Percentiles rank a stretch among this genome's conserved stretches.
Conservation (phyloP, 2,888 invertebrate species). For the Aspidapion aeneum region DNA sequence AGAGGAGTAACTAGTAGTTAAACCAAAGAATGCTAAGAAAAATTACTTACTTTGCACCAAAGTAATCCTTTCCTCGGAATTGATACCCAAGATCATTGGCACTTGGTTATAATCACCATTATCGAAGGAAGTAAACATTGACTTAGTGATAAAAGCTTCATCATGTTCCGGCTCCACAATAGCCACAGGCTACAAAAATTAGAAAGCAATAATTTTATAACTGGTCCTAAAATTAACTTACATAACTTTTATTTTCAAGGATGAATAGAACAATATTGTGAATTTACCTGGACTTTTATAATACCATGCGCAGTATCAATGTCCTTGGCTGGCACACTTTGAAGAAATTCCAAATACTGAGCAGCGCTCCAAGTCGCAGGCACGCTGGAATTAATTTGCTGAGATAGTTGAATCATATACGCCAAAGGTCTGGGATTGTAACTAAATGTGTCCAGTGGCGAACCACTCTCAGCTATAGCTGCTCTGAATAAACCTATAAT, state of each 20-base stretch:
- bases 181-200: background rate
- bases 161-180: conserved; percentile 21
- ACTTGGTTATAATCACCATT: conserved; percentile 20
- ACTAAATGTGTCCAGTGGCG: conserved; percentile 28
- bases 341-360: conserved; percentile 22
- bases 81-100: conserved; percentile 22
- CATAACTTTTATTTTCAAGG: too few relatives aligned
- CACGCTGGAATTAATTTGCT: conserved; percentile 18
- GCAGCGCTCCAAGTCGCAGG: conserved; percentile 9
- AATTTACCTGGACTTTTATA: conserved; percentile 11
- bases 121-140: conserved; percentile 20
- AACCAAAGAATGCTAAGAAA: too few relatives aligned
- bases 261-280: too few relatives aligned
- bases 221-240: too few relatives aligned
- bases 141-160: conserved; percentile 22
- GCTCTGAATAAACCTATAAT: conserved; percentile 27
- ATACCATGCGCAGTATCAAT: conserved; percentile 16
- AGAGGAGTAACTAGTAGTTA: too few relatives aligned
- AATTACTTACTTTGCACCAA: conserved; percentile 4
- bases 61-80: conserved; percentile 22
- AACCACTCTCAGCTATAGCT: conserved; percentile 32
- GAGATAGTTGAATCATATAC: conserved; percentile 29
- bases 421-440: conserved; percentile 28
- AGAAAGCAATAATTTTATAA: too few relatives aligned
- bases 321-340: conserved; percentile 17